Conservation (phyloP, 2,113 vertebrate species). For the Halichoeres trimaculatus region DNA sequence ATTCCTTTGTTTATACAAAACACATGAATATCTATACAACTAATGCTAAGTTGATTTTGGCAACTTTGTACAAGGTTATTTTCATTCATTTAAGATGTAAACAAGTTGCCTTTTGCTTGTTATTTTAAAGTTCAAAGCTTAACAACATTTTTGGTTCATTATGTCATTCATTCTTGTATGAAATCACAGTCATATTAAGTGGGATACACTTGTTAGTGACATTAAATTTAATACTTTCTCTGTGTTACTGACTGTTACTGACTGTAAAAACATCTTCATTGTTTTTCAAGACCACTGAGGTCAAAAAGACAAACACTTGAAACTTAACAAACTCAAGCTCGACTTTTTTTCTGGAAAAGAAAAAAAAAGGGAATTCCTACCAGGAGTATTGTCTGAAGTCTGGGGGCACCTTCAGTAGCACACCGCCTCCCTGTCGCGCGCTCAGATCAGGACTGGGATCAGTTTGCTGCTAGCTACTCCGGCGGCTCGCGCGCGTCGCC, state of each 20-base stretch:
- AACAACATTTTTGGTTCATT: background rate
- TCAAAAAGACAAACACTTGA: background rate
- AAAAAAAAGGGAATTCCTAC: conserved; percentile 62
- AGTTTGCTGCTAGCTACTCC: conserved; percentile 54
- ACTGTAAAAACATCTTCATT: background rate
- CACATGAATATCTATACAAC: background rate
- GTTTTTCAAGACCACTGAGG: background rate
- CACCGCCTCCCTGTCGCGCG: conserved; percentile 21
- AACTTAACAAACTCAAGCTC: background rate
- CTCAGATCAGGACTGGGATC: conserved; percentile 40
- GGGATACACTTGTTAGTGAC: background rate
- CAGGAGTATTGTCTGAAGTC: conserved; percentile 55
- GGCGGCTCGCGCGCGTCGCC: conserved; percentile 33
- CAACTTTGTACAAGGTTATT: background rate
- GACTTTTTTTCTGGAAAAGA: background rate
- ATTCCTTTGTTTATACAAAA: too few relatives aligned
- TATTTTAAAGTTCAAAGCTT: background rate
- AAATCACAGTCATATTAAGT: background rate
- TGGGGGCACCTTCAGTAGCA: conserved; percentile 45
- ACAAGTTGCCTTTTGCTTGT: background rate
- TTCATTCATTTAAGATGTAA: background rate
- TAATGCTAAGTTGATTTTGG: background rate
- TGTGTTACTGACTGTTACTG: too few relatives aligned
- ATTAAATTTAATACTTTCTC: background rate
- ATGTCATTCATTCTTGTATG: conserved; percentile 1